Conservation (phyloP, 2,113 vertebrate genomes). For the Pseudorasbora parva region DNA sequence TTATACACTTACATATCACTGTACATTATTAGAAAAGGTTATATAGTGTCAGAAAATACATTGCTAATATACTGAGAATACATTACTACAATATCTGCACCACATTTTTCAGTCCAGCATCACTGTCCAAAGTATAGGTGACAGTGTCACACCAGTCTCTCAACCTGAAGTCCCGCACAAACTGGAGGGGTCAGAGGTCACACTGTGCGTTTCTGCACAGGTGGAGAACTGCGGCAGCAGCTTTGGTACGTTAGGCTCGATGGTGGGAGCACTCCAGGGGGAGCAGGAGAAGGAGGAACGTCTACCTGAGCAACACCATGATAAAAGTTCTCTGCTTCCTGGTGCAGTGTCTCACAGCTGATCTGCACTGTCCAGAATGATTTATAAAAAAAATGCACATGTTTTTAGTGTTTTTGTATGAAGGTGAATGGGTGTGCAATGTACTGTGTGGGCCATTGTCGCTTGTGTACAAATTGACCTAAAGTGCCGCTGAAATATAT, state of each 20-base stretch:
- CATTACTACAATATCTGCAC: neutral
- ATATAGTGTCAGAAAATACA: neutral
- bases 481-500: too few species aligned
- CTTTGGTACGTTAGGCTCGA: slow-evolving; percentile 52
- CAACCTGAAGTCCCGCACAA: slow-evolving; percentile 17
- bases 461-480: too few species aligned
- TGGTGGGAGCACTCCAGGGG: slow-evolving; percentile 55
- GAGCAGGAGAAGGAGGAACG: slow-evolving; percentile 22
- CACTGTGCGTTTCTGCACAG: slow-evolving; percentile 45
- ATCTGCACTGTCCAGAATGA: neutral
- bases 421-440: neutral
- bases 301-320: neutral
- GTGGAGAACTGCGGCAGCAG: slow-evolving; percentile 50
- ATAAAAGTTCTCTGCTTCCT: slow-evolving; percentile 66
- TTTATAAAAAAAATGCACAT: neutral
- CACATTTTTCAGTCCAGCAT: slow-evolving; percentile 60
- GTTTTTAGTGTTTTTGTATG: neutral
- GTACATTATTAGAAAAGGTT: neutral
- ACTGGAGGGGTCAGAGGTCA: slow-evolving; percentile 28
- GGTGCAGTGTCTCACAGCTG: slow-evolving; percentile 67
- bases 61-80: neutral
- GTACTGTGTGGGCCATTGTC: neutral
- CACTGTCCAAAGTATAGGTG: slow-evolving; percentile 61
- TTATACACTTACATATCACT: too few species aligned
- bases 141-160: slow-evolving; percentile 63